Percentiles rank a stretch among this genome's conserved stretches.
Conservation (phyloP, 1,140 invertebrate genomes). For the Acromyrmex echinatior region DNA sequence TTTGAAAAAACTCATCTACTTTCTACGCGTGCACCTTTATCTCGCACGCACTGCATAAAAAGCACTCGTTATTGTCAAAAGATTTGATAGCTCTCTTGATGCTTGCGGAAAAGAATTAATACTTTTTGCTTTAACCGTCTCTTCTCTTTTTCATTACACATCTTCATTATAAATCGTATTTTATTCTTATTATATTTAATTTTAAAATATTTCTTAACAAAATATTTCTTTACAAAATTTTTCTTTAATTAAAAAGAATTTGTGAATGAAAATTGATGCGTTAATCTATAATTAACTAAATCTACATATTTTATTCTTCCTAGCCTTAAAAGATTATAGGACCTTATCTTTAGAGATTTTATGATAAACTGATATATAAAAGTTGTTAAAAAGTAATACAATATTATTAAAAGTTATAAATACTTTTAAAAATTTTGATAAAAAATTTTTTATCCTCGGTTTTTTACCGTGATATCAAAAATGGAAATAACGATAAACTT, state of each 20-base stretch:
- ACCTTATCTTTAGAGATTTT: too few relatives aligned
- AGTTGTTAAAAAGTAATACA: too few relatives aligned
- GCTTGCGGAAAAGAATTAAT: neutral
- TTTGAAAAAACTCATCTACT: slow-evolving; percentile 45
- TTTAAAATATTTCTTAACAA: neutral
- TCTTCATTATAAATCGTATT: neutral
- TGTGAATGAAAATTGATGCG: neutral
- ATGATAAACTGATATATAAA: too few relatives aligned
- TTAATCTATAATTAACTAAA: neutral
- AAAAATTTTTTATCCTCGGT: too few relatives aligned
- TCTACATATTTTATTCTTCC: neutral
- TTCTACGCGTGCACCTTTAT: slow-evolving; percentile 18
- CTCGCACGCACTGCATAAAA: neutral
- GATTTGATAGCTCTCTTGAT: neutral
- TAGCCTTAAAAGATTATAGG: too few relatives aligned
- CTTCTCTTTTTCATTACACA: neutral
- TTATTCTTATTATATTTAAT: neutral
- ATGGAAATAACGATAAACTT: too few relatives aligned
- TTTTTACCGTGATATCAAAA: too few relatives aligned
- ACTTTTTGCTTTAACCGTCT: neutral
- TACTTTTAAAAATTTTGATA: too few relatives aligned
- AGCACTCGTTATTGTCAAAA: neutral
- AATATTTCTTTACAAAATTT: too few relatives aligned
- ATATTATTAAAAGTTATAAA: too few relatives aligned
- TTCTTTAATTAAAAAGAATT: neutral